These are phyloP conservation scores for Blastobasis adustella DNA, from an alignment of 2,888 invertebrate genomes.

Conservation along the genomic window DNA sequence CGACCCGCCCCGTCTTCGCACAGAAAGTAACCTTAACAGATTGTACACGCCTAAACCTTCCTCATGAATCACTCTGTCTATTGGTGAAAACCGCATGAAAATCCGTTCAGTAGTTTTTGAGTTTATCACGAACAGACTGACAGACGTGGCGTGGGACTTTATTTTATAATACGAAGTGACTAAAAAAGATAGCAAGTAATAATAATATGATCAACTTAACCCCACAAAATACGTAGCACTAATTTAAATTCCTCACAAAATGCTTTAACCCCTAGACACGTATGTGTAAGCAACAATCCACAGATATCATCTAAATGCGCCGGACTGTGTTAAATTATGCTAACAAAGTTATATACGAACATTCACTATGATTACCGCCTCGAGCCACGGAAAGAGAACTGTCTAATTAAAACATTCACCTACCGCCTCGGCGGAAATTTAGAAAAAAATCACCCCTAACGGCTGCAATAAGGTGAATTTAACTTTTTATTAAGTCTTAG, in stretches of 20 bases:
- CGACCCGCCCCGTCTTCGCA: no score
- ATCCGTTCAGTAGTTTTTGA: no score
- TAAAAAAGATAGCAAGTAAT: no score
- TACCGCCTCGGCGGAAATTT: constrained; percentile 48
- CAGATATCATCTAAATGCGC: constrained; percentile 37
- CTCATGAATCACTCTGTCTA: no score
- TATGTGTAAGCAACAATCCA: constrained; percentile 6
- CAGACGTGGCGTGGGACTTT: no score
- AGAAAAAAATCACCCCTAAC: constrained; percentile 62
- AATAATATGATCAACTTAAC: no score
- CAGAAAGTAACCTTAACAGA: no score
- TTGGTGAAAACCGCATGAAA: no score
- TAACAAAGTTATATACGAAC: constrained; percentile 54
- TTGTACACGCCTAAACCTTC: no score
- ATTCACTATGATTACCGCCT: constrained; percentile 41
- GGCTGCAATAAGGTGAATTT: constrained; percentile 67
- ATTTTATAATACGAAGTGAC: no score
- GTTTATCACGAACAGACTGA: no score
- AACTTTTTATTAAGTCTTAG: constrained; percentile 49
- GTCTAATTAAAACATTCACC: constrained; percentile 69
- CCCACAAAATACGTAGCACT: no score
- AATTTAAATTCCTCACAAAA: neutral
- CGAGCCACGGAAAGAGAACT: constrained; percentile 26
- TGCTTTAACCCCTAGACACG: constrained; percentile 1
- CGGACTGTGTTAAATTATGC: constrained; percentile 47